These are phyloP conservation scores for Cinclus cinclus DNA, from an alignment of 2,113 vertebrate genomes.

Conservation along the genomic window DNA sequence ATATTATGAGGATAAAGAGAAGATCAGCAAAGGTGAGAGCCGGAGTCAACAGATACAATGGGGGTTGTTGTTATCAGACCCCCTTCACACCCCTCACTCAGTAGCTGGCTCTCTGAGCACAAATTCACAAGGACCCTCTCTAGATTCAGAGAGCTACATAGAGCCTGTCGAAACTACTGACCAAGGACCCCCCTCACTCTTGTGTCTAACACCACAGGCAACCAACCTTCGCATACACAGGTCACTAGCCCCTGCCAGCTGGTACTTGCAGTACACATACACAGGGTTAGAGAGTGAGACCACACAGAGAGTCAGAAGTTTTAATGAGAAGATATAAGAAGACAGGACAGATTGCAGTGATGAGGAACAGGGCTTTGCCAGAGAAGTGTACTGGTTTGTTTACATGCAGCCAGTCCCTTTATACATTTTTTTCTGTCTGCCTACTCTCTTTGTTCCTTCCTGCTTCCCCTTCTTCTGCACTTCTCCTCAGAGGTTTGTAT, in stretches of 20 bases:
- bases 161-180: too few relatives aligned
- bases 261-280: rapidly evolving
- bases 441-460: background rate
- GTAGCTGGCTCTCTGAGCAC: background rate
- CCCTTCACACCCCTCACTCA: background rate
- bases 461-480: background rate
- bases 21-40: background rate
- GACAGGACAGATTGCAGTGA: background rate
- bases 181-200: rapidly evolving
- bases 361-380: background rate
- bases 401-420: background rate
- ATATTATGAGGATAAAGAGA: background rate
- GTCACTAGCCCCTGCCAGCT: background rate
- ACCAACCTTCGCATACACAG: too few relatives aligned
- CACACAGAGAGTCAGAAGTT: background rate
- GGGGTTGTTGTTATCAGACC: background rate
- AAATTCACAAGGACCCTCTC: background rate
- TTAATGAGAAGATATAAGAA: background rate
- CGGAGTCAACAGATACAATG: background rate
- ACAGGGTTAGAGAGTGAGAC: background rate
- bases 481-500: background rate
- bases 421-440: background rate
- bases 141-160: background rate
- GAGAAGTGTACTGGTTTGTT: background rate
- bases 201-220: background rate